These are phyloP conservation scores for Acinonyx jubatus DNA, from an alignment of 2,113 vertebrate species.

Conservation along the genomic window DNA sequence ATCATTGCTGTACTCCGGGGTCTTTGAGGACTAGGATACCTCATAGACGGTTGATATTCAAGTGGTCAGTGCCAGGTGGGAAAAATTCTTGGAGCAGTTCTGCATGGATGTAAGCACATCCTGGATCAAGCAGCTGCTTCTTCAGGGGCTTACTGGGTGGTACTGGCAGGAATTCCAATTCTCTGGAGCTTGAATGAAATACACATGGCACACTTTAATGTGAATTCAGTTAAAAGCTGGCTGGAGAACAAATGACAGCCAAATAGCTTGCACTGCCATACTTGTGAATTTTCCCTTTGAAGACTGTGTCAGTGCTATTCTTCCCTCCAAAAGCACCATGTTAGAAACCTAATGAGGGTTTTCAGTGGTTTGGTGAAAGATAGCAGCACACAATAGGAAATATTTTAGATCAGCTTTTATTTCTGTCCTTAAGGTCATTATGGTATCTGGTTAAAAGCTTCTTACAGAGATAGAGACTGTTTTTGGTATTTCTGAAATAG, in stretches of 20 bases:
- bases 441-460: neutral
- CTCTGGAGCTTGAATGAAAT: conserved; percentile 31
- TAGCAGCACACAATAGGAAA: neutral
- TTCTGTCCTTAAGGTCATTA: conserved; percentile 23
- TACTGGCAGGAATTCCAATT: neutral
- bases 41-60: neutral
- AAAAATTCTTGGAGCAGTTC: neutral
- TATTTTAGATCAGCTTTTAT: conserved; percentile 14
- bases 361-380: neutral
- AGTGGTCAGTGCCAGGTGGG: neutral
- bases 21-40: neutral
- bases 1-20: too few relatives aligned
- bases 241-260: neutral
- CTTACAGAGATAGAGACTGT: neutral
- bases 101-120: neutral
- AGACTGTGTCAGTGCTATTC: neutral
- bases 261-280: neutral
- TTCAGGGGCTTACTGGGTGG: neutral
- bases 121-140: neutral
- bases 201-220: neutral
- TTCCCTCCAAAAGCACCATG: neutral
- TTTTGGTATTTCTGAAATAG: neutral
- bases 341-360: neutral
- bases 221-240: conserved; percentile 32
- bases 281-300: conserved; percentile 25